Conservation (phyloP, 2,888 invertebrate genomes). For the Ceramica pisi region DNA sequence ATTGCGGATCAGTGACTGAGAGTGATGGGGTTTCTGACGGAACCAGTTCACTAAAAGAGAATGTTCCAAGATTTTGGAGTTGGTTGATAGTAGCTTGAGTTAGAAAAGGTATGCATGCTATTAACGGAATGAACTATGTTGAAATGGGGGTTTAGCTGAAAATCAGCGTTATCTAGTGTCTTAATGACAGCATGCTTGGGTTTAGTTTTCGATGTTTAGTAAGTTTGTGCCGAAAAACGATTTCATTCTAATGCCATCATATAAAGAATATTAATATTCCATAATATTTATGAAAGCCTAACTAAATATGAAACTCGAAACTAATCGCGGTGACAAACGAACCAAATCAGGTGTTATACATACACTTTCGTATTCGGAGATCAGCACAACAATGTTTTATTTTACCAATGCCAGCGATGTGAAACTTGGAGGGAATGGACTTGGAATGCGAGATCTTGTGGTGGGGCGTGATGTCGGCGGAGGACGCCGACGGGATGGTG, state of each 20-base stretch:
- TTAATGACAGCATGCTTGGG: conserved; percentile 1
- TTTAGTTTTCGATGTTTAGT: neutral
- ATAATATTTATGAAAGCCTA: neutral
- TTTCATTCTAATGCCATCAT: neutral
- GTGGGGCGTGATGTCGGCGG: conserved; percentile 94
- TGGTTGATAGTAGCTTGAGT: neutral
- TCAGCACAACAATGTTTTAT: conserved; percentile 55
- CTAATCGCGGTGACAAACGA: conserved; percentile 51
- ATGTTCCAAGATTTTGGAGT: neutral
- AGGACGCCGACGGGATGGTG: conserved; percentile 92
- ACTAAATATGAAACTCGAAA: conserved; percentile 23
- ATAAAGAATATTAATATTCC: neutral
- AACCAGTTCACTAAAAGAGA: conserved; percentile 91
- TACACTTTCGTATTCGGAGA: conserved; percentile 53
- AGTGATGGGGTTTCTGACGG: conserved; percentile 89
- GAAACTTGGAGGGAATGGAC: conserved; percentile 87
- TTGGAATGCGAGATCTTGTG: conserved; percentile 89
- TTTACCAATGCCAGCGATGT: conserved; percentile 94
- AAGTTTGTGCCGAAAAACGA: neutral
- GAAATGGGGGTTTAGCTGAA: conserved; percentile 15
- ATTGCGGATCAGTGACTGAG: conserved; percentile 87
- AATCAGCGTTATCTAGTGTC: neutral
- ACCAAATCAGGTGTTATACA: conserved; percentile 48
- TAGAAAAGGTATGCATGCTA: conserved; percentile 25
- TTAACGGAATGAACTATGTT: conserved; percentile 35